These are phyloP conservation scores for Nomia melanderi DNA, from an alignment of 1,140 invertebrate species.

Conservation along the genomic window DNA sequence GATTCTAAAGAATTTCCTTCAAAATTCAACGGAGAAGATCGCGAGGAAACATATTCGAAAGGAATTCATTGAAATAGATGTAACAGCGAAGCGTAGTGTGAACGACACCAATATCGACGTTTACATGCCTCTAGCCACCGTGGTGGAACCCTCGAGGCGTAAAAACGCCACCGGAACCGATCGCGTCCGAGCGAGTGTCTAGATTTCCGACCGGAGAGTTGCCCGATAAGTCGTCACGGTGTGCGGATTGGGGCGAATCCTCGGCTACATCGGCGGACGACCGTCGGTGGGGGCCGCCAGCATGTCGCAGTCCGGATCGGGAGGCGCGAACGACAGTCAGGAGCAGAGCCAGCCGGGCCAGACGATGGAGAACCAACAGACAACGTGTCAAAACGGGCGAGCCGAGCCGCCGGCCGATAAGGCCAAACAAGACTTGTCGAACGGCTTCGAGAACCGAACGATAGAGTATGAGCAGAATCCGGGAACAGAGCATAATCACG, in stretches of 20 bases:
- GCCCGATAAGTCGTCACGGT: slow-evolving; percentile 74
- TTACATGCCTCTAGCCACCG: slow-evolving; percentile 51
- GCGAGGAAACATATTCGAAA: too few species aligned
- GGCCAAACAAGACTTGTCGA: slow-evolving; percentile 72
- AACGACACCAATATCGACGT: slow-evolving; percentile 20
- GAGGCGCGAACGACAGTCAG: slow-evolving; percentile 65
- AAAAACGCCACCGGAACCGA: slow-evolving; percentile 26
- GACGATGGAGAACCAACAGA: slow-evolving; percentile 64
- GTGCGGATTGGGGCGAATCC: slow-evolving; percentile 79
- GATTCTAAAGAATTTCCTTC: too few species aligned
- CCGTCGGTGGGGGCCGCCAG: slow-evolving; percentile 77
- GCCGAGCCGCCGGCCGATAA: slow-evolving; percentile 58
- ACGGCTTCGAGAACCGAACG: slow-evolving; percentile 76
- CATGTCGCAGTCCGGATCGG: slow-evolving; percentile 76
- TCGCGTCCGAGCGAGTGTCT: slow-evolving; percentile 24
- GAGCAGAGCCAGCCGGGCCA: slow-evolving; percentile 60
- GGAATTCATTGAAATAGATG: too few species aligned
- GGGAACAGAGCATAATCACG: slow-evolving; percentile 19
- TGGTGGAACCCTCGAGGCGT: slow-evolving; percentile 12
- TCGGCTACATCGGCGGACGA: slow-evolving; percentile 80
- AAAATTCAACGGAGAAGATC: too few species aligned
- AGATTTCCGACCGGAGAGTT: slow-evolving; percentile 45
- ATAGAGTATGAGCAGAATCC: slow-evolving; percentile 65
- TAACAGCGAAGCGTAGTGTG: too few species aligned
- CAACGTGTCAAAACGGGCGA: slow-evolving; percentile 70